A percentile compares a stretch with the other conserved stretches of the same genome.
Conservation (phyloP, 2,113 vertebrate species). For the Alces alces region DNA sequence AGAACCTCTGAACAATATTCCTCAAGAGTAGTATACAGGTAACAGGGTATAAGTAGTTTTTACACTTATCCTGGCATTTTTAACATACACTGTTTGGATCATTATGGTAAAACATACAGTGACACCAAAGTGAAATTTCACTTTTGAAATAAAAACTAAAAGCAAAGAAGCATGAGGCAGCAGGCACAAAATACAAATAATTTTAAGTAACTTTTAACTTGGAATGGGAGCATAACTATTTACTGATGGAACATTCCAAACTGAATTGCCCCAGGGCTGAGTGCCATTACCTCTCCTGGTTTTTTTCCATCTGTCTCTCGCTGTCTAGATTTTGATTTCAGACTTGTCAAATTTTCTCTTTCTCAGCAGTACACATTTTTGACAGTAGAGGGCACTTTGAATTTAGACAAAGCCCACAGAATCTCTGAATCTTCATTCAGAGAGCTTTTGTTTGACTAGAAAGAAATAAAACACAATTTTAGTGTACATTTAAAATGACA, state of each 20-base stretch:
- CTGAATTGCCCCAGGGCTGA: neutral
- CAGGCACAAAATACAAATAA: slow-evolving; percentile 4
- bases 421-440: slow-evolving; percentile 71
- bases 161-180: neutral
- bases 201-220: slow-evolving; percentile 10
- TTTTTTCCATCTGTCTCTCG: slow-evolving; percentile 29
- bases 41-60: neutral
- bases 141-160: slow-evolving; percentile 26
- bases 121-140: slow-evolving; percentile 23
- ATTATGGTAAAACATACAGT: neutral
- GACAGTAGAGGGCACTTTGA: slow-evolving; percentile 87
- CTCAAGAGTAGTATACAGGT: neutral
- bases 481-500: slow-evolving; percentile 36
- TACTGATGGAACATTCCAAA: slow-evolving; percentile 6
- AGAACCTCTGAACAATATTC: neutral
- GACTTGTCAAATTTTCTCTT: neutral
- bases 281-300: neutral
- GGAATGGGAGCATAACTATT: neutral
- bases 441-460: slow-evolving; percentile 81
- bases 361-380: slow-evolving; percentile 71
- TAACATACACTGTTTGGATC: neutral
- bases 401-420: slow-evolving; percentile 81
- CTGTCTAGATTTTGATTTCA: slow-evolving; percentile 48
- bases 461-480: slow-evolving; percentile 67
- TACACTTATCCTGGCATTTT: neutral